These are phyloP conservation scores for Germaria angustata DNA, from an alignment of 2,888 invertebrate species.

Conservation along the genomic window DNA sequence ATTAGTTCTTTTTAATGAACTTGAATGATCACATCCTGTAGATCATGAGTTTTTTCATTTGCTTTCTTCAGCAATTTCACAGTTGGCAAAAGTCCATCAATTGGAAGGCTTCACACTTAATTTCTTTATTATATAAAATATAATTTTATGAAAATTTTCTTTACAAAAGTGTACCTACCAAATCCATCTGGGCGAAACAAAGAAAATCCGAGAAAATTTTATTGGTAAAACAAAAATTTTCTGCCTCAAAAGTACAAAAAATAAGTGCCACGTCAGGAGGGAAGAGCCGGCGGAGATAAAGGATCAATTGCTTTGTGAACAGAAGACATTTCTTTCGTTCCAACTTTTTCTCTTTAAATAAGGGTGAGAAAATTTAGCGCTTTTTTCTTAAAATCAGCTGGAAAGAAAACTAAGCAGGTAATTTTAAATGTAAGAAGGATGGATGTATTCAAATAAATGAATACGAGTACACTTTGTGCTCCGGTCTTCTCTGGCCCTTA, in stretches of 20 bases:
- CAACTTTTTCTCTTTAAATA: too few species aligned
- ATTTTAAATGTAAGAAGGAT: too few species aligned
- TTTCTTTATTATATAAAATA: constrained; percentile 43
- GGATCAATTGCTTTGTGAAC: constrained; percentile 7
- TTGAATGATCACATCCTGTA: constrained; percentile 23
- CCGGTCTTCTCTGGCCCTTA: too few species aligned
- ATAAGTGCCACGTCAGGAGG: not conserved
- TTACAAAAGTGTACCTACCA: not conserved
- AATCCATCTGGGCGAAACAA: not conserved
- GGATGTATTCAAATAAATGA: too few species aligned
- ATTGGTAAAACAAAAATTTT: constrained; percentile 53
- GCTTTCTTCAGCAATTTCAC: not conserved
- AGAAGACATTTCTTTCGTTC: not conserved
- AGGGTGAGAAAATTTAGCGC: constrained; percentile 1
- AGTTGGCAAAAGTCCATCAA: constrained; percentile 41
- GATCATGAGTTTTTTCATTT: constrained; percentile 8
- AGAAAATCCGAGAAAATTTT: constrained; percentile 48
- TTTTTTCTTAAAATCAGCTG: not conserved
- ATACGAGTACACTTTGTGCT: too few species aligned
- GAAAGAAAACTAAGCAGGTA: too few species aligned
- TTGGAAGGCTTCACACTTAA: constrained; percentile 58
- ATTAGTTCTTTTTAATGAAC: constrained; percentile 18
- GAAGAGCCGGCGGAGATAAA: not conserved
- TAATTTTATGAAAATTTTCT: constrained; percentile 44
- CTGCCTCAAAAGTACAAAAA: constrained; percentile 4